Conservation (phyloP, 2,888 invertebrate species). For the Stictocephala bisonia region DNA sequence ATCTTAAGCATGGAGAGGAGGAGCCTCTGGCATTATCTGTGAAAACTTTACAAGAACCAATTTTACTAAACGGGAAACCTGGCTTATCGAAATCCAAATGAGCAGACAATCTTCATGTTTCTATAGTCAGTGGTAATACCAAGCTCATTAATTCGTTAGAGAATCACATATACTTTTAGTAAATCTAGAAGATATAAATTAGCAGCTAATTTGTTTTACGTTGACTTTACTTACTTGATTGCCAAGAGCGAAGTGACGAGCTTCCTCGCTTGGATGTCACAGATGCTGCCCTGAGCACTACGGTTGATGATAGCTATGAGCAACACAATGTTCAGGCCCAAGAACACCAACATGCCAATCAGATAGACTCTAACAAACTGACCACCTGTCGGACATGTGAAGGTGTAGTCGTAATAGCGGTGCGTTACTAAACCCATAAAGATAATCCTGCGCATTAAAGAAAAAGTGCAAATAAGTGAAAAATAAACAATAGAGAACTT, state of each 20-base stretch:
- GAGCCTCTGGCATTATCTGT: too few species aligned
- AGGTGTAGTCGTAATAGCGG: conserved; percentile 74
- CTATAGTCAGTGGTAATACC: too few species aligned
- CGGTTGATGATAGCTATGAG: conserved; percentile 75
- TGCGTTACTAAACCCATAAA: conserved; percentile 74
- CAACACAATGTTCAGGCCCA: conserved; percentile 73
- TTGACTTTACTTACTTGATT: conserved; percentile 70
- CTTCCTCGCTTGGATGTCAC: conserved; percentile 77
- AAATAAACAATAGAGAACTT: not conserved
- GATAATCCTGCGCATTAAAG: too few species aligned
- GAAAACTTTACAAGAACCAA: too few species aligned
- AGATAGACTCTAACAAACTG: conserved; percentile 78
- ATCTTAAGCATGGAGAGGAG: too few species aligned
- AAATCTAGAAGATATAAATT: too few species aligned
- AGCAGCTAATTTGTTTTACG: too few species aligned
- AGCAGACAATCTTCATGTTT: too few species aligned
- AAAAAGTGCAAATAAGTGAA: too few species aligned
- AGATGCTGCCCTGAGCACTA: conserved; percentile 82
- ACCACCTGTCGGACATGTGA: conserved; percentile 77
- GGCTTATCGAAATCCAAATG: too few species aligned
- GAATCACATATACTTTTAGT: conserved; percentile 47
- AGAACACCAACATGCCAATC: conserved; percentile 75
- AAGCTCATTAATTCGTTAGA: too few species aligned
- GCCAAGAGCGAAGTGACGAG: conserved; percentile 79
- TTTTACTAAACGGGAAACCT: too few species aligned